Conservation (phyloP, 2,888 invertebrate genomes). For the Phalera bucephala region DNA sequence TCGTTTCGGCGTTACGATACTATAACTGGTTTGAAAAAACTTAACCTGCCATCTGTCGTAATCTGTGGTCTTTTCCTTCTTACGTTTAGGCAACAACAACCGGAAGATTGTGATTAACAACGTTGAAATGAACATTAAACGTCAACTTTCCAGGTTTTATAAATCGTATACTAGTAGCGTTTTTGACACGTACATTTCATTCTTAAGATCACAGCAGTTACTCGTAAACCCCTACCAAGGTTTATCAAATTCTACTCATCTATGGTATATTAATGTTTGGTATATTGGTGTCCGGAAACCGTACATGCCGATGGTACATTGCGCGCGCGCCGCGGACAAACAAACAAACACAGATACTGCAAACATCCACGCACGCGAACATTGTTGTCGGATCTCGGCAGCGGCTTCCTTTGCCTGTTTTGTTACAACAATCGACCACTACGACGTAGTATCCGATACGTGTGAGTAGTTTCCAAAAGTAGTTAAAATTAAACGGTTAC, state of each 20-base stretch:
- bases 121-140: too few species aligned
- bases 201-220: too few species aligned
- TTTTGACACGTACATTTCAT: too few species aligned
- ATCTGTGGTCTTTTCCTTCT: too few species aligned
- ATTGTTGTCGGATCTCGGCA: slow-evolving; percentile 35
- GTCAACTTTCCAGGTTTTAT: too few species aligned
- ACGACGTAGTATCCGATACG: slow-evolving; percentile 21
- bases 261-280: too few species aligned
- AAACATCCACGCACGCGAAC: slow-evolving; percentile 35
- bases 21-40: slow-evolving; percentile 35
- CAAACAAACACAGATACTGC: slow-evolving; percentile 47
- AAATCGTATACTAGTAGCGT: too few species aligned
- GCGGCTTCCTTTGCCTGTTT: slow-evolving; percentile 47
- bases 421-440: slow-evolving; percentile 26
- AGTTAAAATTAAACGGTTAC: neutral
- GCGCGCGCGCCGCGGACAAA: slow-evolving; percentile 48
- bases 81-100: too few species aligned
- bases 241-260: too few species aligned
- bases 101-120: too few species aligned
- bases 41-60: slow-evolving; percentile 8
- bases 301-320: slow-evolving; percentile 46
- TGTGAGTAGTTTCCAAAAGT: slow-evolving; percentile 4
- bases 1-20: slow-evolving; percentile 28
- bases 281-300: slow-evolving; percentile 36
- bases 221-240: too few species aligned